phyloP scores from a whole-genome alignment of 30 jellyfish, hydroid and myxozoan species.

The Clytia hemisphaerica region DNA sequence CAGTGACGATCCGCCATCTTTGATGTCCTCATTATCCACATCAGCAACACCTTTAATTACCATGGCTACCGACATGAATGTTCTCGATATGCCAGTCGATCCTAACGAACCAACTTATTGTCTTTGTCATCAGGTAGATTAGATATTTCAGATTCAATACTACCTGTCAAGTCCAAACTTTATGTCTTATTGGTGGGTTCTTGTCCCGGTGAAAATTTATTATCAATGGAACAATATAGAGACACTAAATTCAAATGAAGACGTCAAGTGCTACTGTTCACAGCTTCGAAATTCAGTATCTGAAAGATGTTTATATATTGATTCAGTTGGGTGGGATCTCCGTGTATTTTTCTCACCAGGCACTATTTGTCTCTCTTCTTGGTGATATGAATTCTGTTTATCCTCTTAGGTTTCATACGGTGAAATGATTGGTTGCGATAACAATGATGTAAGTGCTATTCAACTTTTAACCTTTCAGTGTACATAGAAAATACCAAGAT shows the following conservation, averaged over 20 bases:
- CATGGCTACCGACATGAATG: slow-evolving; percentile 98
- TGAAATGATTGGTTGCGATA: slow-evolving; percentile 97
- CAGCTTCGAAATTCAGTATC: too few species aligned
- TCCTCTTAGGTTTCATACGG: slow-evolving; percentile 81
- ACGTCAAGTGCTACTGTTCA: too few species aligned
- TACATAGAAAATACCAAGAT: too few species aligned
- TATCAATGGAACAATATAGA: too few species aligned
- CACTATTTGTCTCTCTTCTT: neutral
- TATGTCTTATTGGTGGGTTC: too few species aligned
- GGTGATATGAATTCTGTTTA: neutral
- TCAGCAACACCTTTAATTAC: slow-evolving; percentile 90
- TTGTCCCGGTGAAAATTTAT: too few species aligned
- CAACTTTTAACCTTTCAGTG: neutral
- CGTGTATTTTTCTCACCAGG: neutral
- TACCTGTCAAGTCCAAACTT: too few species aligned
- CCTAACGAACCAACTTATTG: slow-evolving; percentile 99
- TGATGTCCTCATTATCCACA: slow-evolving; percentile 33
- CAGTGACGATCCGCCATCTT: slow-evolving; percentile 8
- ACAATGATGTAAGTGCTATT: slow-evolving; percentile 62
- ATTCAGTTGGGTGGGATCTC: too few species aligned
- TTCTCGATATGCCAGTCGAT: slow-evolving; percentile 92
- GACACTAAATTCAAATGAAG: too few species aligned
- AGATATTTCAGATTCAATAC: too few species aligned
- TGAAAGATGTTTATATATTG: too few species aligned
- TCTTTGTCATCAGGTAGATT: slow-evolving; percentile 83